Conservation (phyloP, 1,140 invertebrate species). For the Adelges cooleyi region DNA sequence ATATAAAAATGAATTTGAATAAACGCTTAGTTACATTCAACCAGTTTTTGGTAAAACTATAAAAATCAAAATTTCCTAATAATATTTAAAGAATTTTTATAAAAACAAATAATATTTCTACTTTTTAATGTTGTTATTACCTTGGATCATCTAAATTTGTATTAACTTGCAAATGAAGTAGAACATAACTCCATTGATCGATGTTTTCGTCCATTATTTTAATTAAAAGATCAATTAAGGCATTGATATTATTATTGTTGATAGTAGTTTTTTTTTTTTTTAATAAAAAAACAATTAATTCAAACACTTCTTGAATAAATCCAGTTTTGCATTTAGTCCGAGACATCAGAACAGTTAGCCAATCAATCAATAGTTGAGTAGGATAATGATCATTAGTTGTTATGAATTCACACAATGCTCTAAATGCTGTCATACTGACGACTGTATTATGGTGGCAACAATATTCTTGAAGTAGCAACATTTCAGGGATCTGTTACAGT, state of each 20-base stretch:
- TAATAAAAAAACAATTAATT: neutral
- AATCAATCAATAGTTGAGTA: slow-evolving; percentile 6
- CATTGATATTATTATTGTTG: neutral
- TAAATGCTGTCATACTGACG: neutral
- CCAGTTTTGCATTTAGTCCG: slow-evolving; percentile 1
- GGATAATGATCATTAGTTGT: slow-evolving; percentile 5
- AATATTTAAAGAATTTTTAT: too few species aligned
- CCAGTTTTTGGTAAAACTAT: neutral
- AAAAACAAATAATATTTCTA: too few species aligned
- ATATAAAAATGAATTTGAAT: slow-evolving; percentile 17
- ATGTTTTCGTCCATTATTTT: slow-evolving; percentile 16
- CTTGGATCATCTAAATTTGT: neutral
- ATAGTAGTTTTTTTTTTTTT: slow-evolving; percentile 4
- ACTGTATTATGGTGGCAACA: slow-evolving; percentile 19
- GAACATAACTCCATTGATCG: neutral
- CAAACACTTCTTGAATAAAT: slow-evolving; percentile 24
- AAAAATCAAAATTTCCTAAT: too few species aligned
- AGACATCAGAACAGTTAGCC: neutral
- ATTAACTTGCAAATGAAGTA: neutral
- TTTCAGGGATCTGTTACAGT: slow-evolving; percentile 13
- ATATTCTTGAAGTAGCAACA: slow-evolving; percentile 22
- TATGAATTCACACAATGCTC: slow-evolving; percentile 6
- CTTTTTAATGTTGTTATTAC: too few species aligned
- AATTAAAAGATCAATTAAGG: neutral
- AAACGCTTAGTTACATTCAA: neutral